Percentiles rank a stretch among this genome's conserved stretches.
These are phyloP conservation scores for Apotomis betuletana DNA, from an alignment of 2,888 invertebrate genomes.

Conservation along the genomic window DNA sequence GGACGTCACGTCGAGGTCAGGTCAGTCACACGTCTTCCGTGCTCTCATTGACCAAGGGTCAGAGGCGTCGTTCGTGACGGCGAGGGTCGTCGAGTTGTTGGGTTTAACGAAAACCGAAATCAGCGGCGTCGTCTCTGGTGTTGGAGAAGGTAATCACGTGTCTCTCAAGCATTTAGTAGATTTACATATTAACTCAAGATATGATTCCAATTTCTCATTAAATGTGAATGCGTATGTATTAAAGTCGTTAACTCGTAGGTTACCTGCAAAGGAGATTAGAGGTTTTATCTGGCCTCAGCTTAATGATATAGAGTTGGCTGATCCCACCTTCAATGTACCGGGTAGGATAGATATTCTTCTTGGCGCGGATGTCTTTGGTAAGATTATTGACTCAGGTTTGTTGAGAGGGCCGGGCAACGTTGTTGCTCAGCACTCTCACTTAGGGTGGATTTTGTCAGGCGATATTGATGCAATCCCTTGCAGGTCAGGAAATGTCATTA, in stretches of 20 bases:
- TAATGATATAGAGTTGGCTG: slow-evolving; percentile 7
- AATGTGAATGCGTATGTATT: slow-evolving; percentile 16
- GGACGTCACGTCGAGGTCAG: slow-evolving; percentile 14
- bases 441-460: slow-evolving; percentile 22
- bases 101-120: slow-evolving; percentile 8
- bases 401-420: slow-evolving; percentile 9
- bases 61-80: slow-evolving; percentile 31
- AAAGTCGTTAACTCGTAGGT: slow-evolving; percentile 8
- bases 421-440: slow-evolving; percentile 4
- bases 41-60: slow-evolving; percentile 36
- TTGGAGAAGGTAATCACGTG: slow-evolving; percentile 9
- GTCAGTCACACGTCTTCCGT: slow-evolving; percentile 27
- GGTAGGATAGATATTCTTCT: slow-evolving; percentile 17
- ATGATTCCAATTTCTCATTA: slow-evolving; percentile 6
- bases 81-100: slow-evolving; percentile 15
- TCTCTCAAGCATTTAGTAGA: slow-evolving; percentile 5
- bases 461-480: neutral
- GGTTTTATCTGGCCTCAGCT: slow-evolving; percentile 13
- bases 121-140: slow-evolving; percentile 23
- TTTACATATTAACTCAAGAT: slow-evolving; percentile 8
- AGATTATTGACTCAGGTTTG: slow-evolving; percentile 21
- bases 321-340: slow-evolving; percentile 8
- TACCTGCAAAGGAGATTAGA: slow-evolving; percentile 1
- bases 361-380: slow-evolving; percentile 13
- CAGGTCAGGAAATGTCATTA: neutral